Conservation (phyloP, 2,888 invertebrate species). For the Ypsolopha scabrella region DNA sequence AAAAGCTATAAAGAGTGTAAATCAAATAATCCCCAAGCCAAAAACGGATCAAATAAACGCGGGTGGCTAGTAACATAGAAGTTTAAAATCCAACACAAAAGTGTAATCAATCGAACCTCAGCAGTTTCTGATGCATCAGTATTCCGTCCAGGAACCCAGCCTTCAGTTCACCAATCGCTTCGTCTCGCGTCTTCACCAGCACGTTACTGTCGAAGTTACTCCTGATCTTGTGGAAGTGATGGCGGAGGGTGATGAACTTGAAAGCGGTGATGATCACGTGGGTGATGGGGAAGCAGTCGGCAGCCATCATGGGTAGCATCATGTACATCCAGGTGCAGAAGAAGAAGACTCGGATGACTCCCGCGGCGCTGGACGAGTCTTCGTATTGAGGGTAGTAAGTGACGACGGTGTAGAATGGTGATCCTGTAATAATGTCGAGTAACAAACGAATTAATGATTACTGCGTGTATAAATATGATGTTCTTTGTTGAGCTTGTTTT, state of each 20-base stretch:
- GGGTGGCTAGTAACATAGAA: too few relatives aligned
- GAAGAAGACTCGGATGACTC: conserved; percentile 40
- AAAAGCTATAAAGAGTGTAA: too few relatives aligned
- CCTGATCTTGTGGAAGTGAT: conserved; percentile 36
- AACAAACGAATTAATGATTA: conserved; percentile 2
- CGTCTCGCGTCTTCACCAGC: conserved; percentile 18
- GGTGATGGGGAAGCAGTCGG: conserved; percentile 52
- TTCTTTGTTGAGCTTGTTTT: too few relatives aligned
- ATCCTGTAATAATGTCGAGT: too few relatives aligned
- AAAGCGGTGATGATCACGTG: conserved; percentile 42
- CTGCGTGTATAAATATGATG: too few relatives aligned
- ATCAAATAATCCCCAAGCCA: too few relatives aligned
- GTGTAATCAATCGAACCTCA: too few relatives aligned
- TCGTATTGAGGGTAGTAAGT: conserved; percentile 47
- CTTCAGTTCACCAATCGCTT: conserved; percentile 32
- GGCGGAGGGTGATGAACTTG: conserved; percentile 46
- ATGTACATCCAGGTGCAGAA: conserved; percentile 52
- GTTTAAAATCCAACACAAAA: too few relatives aligned
- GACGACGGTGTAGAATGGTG: conserved; percentile 55
- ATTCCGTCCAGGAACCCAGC: conserved; percentile 40
- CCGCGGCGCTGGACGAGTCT: conserved; percentile 31
- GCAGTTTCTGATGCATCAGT: conserved; percentile 44
- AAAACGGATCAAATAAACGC: too few relatives aligned
- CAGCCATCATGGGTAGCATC: conserved; percentile 60
- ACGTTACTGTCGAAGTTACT: conserved; percentile 30